Evolutionary conservation across 1,140 invertebrate species (phyloP).

Genomic region (Drosophila malerkotliana): DNA sequence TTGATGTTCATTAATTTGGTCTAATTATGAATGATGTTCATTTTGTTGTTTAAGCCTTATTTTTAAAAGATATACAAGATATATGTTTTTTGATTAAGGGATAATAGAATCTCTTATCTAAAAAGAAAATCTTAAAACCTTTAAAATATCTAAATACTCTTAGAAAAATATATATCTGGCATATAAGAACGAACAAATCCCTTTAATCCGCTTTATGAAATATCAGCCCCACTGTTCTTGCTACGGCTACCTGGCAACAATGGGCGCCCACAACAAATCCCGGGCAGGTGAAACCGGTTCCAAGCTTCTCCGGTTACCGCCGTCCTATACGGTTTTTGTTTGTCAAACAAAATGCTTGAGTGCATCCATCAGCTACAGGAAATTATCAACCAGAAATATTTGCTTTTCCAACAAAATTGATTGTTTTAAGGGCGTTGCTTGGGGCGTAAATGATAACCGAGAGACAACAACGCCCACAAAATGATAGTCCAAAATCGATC

Average conservation of each 20-base stretch:
- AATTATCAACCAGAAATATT: slow-evolving; percentile 38
- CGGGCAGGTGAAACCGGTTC: slow-evolving; percentile 57
- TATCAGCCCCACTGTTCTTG: slow-evolving; percentile 31
- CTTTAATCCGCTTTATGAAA: not conserved
- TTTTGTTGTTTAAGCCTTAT: too few species aligned
- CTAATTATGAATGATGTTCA: too few species aligned
- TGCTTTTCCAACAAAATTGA: slow-evolving; percentile 25
- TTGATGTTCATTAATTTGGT: not conserved
- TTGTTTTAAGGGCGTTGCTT: slow-evolving; percentile 63
- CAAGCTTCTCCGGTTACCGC: slow-evolving; percentile 21
- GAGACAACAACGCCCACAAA: slow-evolving; percentile 50
- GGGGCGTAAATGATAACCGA: slow-evolving; percentile 32
- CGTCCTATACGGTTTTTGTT: slow-evolving; percentile 47
- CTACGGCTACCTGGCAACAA: slow-evolving; percentile 53
- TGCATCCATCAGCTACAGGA: slow-evolving; percentile 52
- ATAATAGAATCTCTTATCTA: too few species aligned
- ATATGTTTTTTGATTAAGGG: too few species aligned
- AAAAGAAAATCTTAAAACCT: too few species aligned
- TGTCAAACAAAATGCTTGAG: slow-evolving; percentile 59
- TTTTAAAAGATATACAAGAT: too few species aligned
- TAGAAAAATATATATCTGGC: too few species aligned
- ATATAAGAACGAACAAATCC: not conserved
- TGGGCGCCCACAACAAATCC: slow-evolving; percentile 53
- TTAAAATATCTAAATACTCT: too few species aligned
- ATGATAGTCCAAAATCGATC: slow-evolving; percentile 29